Conservation (phyloP, 2,888 invertebrate species). For the Bhutanitis thaidina region DNA sequence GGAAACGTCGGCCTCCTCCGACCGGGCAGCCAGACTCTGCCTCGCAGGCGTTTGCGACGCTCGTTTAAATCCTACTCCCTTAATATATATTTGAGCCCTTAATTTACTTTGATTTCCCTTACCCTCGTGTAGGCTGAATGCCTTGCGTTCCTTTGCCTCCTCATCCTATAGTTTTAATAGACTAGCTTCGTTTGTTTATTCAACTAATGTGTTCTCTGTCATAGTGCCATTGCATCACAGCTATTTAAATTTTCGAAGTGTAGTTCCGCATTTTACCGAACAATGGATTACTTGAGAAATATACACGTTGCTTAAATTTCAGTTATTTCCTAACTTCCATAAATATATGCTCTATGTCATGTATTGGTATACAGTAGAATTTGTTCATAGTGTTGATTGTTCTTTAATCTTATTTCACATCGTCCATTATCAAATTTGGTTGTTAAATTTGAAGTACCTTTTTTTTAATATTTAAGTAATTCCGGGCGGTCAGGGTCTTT, state of each 20-base stretch:
- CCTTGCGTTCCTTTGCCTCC: neutral
- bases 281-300: too few relatives aligned
- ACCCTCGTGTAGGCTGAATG: conserved; percentile 8
- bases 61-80: conserved; percentile 79
- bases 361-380: too few relatives aligned
- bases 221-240: conserved; percentile 40
- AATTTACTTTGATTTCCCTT: conserved; percentile 3
- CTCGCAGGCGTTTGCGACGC: conserved; percentile 92
- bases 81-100: conserved; percentile 5
- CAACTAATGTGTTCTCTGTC: conserved; percentile 12
- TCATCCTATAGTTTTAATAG: conserved; percentile 2
- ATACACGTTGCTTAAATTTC: too few relatives aligned
- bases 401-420: neutral
- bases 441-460: conserved; percentile 27
- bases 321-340: too few relatives aligned
- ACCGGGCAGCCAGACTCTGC: conserved; percentile 85
- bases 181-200: conserved; percentile 18
- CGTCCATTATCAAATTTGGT: conserved; percentile 20
- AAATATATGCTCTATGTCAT: too few relatives aligned
- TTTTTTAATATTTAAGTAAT: conserved; percentile 15
- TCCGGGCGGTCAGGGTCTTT: conserved; percentile 53
- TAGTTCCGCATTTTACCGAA: neutral
- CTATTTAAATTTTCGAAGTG: neutral
- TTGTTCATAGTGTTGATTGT: neutral
- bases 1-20: conserved; percentile 82